Evolutionary conservation across 2,113 vertebrate species (phyloP).

Genomic region (Micronycteris hirsuta): DNA sequence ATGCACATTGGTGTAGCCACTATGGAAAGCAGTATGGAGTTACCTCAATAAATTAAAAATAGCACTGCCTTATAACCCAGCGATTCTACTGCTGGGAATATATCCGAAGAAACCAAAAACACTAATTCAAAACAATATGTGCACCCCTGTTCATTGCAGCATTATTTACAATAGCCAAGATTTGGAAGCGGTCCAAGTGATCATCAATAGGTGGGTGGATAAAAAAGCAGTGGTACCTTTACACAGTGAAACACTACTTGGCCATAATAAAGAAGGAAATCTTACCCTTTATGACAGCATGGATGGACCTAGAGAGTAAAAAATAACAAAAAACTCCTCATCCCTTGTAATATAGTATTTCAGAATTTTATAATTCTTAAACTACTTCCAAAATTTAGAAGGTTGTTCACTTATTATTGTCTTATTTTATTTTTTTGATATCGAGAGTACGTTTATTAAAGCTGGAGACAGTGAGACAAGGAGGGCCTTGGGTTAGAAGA

Average conservation of each 20-base stretch:
- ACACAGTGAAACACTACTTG: not conserved
- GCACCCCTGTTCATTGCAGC: no score
- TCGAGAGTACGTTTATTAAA: not conserved
- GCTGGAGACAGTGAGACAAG: not conserved
- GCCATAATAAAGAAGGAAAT: not conserved
- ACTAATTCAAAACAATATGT: no score
- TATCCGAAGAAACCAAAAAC: no score
- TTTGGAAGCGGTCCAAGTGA: no score
- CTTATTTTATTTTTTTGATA: not conserved
- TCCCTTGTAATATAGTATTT: not conserved
- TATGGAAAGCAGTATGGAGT: no score
- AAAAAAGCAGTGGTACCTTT: not conserved
- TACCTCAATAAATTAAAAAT: no score
- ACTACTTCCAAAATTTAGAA: not conserved
- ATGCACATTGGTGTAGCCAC: no score
- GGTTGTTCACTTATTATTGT: not conserved
- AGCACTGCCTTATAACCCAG: no score
- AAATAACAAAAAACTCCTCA: not conserved
- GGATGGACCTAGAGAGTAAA: not conserved
- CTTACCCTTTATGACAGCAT: not conserved
- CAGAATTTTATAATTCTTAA: not conserved
- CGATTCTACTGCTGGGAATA: no score
- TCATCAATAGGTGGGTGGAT: no score
- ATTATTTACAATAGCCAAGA: no score
- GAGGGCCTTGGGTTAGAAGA: not conserved